phyloP scores from a whole-genome alignment of 1,140 invertebrate genomes.

The Ephestia elutella region DNA sequence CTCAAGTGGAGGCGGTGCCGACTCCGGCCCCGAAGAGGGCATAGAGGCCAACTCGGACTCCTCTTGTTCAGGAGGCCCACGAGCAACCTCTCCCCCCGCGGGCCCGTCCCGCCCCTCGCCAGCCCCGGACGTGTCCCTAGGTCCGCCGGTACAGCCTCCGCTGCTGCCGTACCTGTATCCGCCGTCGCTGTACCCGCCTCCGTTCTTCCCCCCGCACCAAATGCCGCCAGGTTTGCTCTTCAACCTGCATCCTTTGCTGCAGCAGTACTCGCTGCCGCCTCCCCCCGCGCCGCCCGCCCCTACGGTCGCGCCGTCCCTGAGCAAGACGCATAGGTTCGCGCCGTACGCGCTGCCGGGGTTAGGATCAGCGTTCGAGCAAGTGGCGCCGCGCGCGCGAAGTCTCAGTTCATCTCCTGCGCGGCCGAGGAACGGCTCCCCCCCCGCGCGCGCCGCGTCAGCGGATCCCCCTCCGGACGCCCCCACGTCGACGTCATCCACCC shows the following conservation, averaged over 20 bases:
- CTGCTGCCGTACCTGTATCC: constrained; percentile 92
- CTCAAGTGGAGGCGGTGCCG: constrained; percentile 68
- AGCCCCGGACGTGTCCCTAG: constrained; percentile 89
- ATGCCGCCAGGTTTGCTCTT: constrained; percentile 82
- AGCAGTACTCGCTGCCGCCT: constrained; percentile 77
- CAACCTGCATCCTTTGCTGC: constrained; percentile 81
- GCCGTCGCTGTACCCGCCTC: constrained; percentile 86
- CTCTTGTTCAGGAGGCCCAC: constrained; percentile 77
- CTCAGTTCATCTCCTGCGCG: constrained; percentile 80
- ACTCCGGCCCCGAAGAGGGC: constrained; percentile 71
- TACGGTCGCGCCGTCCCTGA: constrained; percentile 50
- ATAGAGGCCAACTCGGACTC: constrained; percentile 79
- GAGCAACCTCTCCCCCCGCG: constrained; percentile 76
- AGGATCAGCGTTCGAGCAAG: constrained; percentile 89
- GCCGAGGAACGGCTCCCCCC: constrained; percentile 76
- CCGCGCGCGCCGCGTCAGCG: constrained; percentile 70
- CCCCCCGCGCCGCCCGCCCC: constrained; percentile 66
- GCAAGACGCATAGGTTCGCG: constrained; percentile 87
- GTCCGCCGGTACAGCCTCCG: constrained; percentile 90
- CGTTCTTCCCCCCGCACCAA: constrained; percentile 81
- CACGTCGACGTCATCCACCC: constrained; percentile 47
- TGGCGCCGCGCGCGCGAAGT: constrained; percentile 81
- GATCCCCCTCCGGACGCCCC: constrained; percentile 72
- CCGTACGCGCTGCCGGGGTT: constrained; percentile 86
- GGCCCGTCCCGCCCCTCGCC: constrained; percentile 80